Evolutionary conservation across 2,888 invertebrate genomes (phyloP).

Genomic region (Homarus gammarus): DNA sequence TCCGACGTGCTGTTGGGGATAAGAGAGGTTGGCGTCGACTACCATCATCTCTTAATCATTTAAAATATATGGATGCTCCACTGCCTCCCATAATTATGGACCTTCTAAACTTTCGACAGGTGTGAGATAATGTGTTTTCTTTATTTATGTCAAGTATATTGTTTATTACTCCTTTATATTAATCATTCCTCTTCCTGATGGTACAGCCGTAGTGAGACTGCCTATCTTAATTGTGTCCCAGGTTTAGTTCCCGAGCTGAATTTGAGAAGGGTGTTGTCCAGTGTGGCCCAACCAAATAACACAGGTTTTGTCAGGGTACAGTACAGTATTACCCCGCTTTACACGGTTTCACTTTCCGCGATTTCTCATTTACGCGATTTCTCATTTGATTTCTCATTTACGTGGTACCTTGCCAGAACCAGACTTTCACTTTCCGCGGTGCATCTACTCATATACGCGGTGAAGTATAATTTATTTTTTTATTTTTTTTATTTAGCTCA

Average conservation of each 20-base stretch:
- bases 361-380: no score
- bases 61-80: neutral
- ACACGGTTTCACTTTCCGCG: no score
- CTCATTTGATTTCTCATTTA: no score
- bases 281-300: neutral
- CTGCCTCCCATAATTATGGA: conserved; percentile 43
- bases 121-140: neutral
- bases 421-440: no score
- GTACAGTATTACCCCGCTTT: no score
- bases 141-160: neutral
- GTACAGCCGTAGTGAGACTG: neutral
- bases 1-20: conserved; percentile 29
- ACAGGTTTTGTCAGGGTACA: no score
- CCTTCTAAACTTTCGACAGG: conserved; percentile 40
- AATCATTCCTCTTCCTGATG: no score
- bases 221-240: neutral
- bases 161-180: neutral
- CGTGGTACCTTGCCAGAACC: no score
- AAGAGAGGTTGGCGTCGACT: conserved; percentile 30
- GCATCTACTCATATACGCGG: no score
- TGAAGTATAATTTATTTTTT: no score
- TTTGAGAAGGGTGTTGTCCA: no score
- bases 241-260: neutral
- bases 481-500: no score
- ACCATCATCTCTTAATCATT: neutral